Evolutionary conservation across 2,888 invertebrate genomes (phyloP).

Genomic region (Rhaphigaster nebulosa): DNA sequence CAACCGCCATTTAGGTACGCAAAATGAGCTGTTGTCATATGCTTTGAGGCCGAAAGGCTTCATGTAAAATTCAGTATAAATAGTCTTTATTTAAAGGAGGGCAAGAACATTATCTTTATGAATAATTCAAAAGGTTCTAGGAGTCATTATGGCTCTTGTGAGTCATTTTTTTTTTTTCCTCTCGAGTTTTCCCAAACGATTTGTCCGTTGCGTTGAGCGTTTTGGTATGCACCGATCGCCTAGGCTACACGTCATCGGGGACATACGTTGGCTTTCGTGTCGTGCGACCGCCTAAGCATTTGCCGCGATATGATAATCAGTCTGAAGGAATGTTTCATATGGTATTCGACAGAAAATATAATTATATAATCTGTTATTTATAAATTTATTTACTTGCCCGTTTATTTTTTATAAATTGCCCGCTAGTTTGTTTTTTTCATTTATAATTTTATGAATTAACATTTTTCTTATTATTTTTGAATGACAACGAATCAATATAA

Average conservation of each 20-base stretch:
- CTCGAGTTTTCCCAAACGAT: background rate
- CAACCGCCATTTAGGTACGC: background rate
- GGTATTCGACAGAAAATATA: background rate
- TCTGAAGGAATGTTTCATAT: background rate
- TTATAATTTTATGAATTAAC: too few relatives aligned
- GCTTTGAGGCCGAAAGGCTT: background rate
- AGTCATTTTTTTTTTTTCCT: background rate
- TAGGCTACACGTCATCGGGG: background rate
- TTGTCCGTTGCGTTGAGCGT: background rate
- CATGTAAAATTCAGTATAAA: conserved; percentile 30
- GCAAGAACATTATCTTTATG: conserved; percentile 16
- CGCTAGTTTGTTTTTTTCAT: too few relatives aligned
- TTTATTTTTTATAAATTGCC: too few relatives aligned
- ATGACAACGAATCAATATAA: too few relatives aligned
- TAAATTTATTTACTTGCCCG: too few relatives aligned
- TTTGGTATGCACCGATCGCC: background rate
- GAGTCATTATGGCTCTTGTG: conserved; percentile 28
- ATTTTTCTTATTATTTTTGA: too few relatives aligned
- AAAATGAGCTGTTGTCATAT: background rate
- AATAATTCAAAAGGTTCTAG: conserved; percentile 22
- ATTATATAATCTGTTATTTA: background rate
- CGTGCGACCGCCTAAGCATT: background rate
- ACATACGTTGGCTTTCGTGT: background rate
- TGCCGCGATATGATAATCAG: background rate
- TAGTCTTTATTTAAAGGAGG: conserved; percentile 36